phyloP scores from a whole-genome alignment of 2,113 vertebrate species.

The Pogonocichla stellata region DNA sequence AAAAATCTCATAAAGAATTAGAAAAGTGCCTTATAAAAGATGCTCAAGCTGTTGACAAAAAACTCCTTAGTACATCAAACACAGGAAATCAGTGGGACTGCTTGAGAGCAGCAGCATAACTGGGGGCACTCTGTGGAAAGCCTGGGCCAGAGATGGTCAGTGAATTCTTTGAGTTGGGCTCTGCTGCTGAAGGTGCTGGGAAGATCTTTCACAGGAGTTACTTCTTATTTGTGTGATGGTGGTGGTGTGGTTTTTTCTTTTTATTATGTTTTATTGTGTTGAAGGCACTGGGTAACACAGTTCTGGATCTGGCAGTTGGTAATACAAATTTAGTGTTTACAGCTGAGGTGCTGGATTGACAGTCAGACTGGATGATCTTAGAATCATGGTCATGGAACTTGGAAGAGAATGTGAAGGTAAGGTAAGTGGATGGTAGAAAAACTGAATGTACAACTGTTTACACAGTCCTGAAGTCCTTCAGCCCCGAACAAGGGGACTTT shows the following conservation, averaged over 20 bases:
- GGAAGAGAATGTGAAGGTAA: background rate
- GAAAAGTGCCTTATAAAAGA: background rate
- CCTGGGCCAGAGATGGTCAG: background rate
- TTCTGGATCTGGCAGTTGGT: background rate
- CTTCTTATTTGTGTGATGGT: background rate
- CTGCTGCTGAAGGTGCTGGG: background rate
- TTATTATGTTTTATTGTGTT: background rate
- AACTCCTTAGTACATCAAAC: background rate
- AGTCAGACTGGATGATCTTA: background rate
- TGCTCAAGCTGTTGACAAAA: background rate
- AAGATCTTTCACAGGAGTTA: background rate
- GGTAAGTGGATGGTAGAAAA: background rate
- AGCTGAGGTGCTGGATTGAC: background rate
- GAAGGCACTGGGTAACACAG: too few relatives aligned
- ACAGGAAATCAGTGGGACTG: background rate
- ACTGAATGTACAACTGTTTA: background rate
- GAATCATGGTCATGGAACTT: background rate
- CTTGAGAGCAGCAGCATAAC: fast-evolving
- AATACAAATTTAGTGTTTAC: background rate
- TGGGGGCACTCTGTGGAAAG: background rate
- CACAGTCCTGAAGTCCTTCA: background rate
- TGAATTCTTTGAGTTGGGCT: background rate
- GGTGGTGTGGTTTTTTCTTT: background rate
- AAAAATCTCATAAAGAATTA: background rate
- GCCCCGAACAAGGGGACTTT: background rate